These are phyloP conservation scores for Falco punctatus DNA, from an alignment of 2,113 vertebrate species.

Conservation along the genomic window DNA sequence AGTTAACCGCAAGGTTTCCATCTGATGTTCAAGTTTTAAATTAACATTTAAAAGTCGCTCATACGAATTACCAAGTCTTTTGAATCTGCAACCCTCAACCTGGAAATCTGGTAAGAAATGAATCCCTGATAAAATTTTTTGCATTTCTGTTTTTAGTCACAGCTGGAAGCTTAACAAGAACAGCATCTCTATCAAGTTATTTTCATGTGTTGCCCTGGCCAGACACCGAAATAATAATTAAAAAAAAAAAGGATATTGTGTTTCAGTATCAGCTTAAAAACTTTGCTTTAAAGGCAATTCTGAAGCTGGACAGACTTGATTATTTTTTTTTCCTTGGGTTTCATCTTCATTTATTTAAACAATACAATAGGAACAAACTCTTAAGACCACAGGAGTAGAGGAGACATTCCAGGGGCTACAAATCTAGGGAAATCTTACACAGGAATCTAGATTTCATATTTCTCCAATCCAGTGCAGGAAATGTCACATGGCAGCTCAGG, in stretches of 20 bases:
- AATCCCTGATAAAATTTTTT: background rate
- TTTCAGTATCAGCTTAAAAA: background rate
- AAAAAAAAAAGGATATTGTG: background rate
- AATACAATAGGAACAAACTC: background rate
- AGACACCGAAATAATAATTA: background rate
- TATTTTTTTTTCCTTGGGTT: rapidly evolving
- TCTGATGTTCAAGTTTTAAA: background rate
- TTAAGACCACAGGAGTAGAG: rapidly evolving
- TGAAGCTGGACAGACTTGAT: background rate
- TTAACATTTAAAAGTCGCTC: background rate
- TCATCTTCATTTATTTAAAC: background rate
- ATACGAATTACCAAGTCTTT: background rate
- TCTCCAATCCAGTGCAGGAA: background rate
- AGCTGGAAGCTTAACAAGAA: background rate
- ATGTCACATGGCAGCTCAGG: background rate
- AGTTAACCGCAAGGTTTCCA: background rate
- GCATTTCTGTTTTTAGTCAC: background rate
- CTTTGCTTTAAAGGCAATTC: background rate
- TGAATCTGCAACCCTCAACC: background rate
- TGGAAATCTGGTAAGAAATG: background rate
- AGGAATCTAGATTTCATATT: background rate
- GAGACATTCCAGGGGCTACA: background rate
- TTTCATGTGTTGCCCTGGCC: background rate
- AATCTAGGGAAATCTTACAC: background rate
- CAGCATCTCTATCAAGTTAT: background rate